phyloP scores from a whole-genome alignment of 1,140 invertebrate species.

The Maconellicoccus hirsutus region DNA sequence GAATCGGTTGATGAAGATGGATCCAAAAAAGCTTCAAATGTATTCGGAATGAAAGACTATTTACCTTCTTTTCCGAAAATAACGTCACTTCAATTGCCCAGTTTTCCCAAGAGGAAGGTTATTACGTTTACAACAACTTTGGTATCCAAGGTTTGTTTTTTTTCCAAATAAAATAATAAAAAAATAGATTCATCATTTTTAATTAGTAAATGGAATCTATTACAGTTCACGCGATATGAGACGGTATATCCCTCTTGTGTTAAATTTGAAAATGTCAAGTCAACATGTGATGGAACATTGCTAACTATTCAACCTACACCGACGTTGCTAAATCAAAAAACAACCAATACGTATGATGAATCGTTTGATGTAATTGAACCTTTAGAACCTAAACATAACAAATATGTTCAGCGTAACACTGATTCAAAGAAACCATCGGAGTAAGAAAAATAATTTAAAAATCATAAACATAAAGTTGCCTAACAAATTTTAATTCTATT shows the following conservation, averaged over 20 bases:
- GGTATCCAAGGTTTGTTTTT: neutral
- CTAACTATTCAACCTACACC: neutral
- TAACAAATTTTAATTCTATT: too few species aligned
- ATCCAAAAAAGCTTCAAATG: too few species aligned
- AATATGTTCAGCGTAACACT: neutral
- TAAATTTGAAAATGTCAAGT: neutral
- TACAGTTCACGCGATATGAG: neutral
- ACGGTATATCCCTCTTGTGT: neutral
- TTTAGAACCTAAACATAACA: neutral
- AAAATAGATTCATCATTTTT: too few species aligned
- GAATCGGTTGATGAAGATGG: neutral
- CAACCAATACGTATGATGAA: neutral
- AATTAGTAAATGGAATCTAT: neutral
- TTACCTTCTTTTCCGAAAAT: neutral
- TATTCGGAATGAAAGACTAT: neutral
- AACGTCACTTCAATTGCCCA: neutral
- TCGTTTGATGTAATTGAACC: neutral
- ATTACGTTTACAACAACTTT: neutral
- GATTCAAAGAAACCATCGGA: neutral
- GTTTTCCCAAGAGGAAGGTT: neutral
- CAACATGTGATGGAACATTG: neutral
- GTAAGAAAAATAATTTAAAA: too few species aligned
- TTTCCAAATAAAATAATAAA: neutral
- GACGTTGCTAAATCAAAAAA: neutral
- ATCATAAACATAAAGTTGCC: too few species aligned